A percentile compares a stretch with the other conserved stretches of the same genome.
These are phyloP conservation scores for Parotocinclus haroldoi DNA, from an alignment of 2,797 vertebrate species.

Conservation along the genomic window DNA sequence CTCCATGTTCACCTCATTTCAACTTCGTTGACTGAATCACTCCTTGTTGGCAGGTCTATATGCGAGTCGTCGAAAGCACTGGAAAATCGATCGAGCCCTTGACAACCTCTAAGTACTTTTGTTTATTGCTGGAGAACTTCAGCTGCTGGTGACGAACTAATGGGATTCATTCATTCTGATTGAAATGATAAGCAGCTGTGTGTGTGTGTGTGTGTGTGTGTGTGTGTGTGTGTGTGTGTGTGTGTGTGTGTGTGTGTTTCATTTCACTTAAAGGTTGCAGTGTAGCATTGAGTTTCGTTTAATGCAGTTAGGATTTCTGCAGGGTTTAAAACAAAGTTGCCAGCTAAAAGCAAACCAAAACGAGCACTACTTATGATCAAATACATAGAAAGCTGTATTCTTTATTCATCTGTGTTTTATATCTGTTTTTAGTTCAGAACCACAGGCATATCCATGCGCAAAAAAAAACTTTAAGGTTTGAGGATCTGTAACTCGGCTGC, in stretches of 20 bases:
- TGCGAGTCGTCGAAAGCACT: neutral
- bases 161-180: constrained; percentile 11
- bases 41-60: neutral
- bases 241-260: neutral
- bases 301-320: too few species aligned
- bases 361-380: too few species aligned
- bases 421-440: too few species aligned
- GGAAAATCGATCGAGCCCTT: constrained; percentile 2
- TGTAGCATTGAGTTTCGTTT: neutral
- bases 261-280: neutral
- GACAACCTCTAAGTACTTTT: constrained; percentile 9
- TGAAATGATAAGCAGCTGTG: constrained; percentile 11
- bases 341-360: too few species aligned
- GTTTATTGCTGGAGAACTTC: neutral
- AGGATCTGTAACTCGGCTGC: too few species aligned
- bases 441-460: too few species aligned
- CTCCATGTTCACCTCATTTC: constrained; percentile 31
- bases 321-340: too few species aligned
- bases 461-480: too few species aligned
- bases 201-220: neutral
- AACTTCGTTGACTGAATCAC: neutral
- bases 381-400: too few species aligned
- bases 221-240: neutral
- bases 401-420: too few species aligned
- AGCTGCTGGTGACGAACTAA: constrained; percentile 1